These are phyloP conservation scores for Elegia similella DNA, from an alignment of 2,888 invertebrate species.

Conservation along the genomic window DNA sequence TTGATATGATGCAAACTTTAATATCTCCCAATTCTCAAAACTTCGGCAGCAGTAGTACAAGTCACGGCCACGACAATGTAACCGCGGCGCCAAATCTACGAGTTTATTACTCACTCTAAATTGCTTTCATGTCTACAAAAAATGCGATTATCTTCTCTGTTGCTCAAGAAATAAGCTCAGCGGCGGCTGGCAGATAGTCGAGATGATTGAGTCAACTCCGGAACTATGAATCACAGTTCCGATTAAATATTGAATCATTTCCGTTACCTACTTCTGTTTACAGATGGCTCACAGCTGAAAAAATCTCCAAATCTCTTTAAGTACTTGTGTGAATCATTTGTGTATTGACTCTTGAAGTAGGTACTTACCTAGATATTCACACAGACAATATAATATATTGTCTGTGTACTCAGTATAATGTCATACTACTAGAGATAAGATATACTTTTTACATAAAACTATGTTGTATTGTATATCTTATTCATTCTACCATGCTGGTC, in stretches of 20 bases:
- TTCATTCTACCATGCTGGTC: too few relatives aligned
- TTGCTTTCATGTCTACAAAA: not conserved
- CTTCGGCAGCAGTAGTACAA: not conserved
- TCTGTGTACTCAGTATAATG: too few relatives aligned
- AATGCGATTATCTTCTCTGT: slow-evolving; percentile 21
- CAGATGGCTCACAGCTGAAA: not conserved
- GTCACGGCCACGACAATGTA: not conserved
- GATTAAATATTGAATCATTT: slow-evolving; percentile 70
- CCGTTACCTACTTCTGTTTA: slow-evolving; percentile 36
- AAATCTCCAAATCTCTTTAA: not conserved
- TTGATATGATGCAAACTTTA: not conserved
- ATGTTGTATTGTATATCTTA: too few relatives aligned
- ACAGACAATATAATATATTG: too few relatives aligned
- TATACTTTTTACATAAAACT: too few relatives aligned
- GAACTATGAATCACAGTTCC: slow-evolving; percentile 69
- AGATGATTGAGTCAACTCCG: slow-evolving; percentile 53
- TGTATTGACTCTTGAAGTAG: not conserved
- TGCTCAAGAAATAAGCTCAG: slow-evolving; percentile 30
- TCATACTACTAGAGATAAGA: too few relatives aligned
- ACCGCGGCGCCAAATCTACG: slow-evolving; percentile 19
- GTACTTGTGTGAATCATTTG: not conserved
- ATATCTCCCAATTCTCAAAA: not conserved
- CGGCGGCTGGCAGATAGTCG: slow-evolving; percentile 22
- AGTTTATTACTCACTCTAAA: slow-evolving; percentile 8
- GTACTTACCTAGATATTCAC: not conserved